phyloP scores from a whole-genome alignment of 2,888 invertebrate genomes.

The Siphonodentalium dalli region DNA sequence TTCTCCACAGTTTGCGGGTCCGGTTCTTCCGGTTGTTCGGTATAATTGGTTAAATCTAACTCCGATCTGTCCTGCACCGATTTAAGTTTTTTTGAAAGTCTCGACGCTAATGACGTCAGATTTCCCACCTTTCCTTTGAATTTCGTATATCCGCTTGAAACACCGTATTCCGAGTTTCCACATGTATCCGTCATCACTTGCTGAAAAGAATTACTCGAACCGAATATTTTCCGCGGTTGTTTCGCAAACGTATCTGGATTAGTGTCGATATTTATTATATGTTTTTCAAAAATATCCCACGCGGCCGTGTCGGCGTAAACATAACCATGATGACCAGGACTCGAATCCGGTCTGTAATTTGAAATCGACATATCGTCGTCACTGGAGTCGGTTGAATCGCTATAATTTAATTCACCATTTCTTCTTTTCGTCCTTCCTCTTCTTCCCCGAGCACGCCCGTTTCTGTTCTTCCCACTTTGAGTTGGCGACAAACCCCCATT shows the following conservation, averaged over 20 bases:
- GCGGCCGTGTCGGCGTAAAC: too few species aligned
- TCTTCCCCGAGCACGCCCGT: too few species aligned
- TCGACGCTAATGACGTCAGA: conserved; percentile 26
- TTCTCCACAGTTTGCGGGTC: neutral
- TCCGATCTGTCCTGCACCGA: conserved; percentile 5
- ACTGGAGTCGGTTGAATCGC: too few species aligned
- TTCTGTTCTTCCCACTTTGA: too few species aligned
- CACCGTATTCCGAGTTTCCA: conserved; percentile 43
- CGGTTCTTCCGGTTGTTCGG: conserved; percentile 9
- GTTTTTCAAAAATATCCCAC: too few species aligned
- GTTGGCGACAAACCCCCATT: too few species aligned
- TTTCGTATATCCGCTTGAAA: conserved; percentile 31
- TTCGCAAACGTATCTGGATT: conserved; percentile 27
- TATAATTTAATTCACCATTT: too few species aligned
- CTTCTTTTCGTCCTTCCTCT: too few species aligned
- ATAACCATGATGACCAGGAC: too few species aligned
- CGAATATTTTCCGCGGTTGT: conserved; percentile 40
- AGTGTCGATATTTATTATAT: conserved; percentile 35
- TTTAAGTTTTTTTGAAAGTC: conserved; percentile 12
- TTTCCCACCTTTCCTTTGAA: conserved; percentile 25
- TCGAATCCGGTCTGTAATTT: too few species aligned
- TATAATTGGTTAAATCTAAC: neutral
- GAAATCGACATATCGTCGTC: too few species aligned
- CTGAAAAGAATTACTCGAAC: conserved; percentile 43
- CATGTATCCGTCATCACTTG: conserved; percentile 46